These are phyloP conservation scores for Macropis europaea DNA, from an alignment of 2,888 invertebrate genomes.

Conservation along the genomic window DNA sequence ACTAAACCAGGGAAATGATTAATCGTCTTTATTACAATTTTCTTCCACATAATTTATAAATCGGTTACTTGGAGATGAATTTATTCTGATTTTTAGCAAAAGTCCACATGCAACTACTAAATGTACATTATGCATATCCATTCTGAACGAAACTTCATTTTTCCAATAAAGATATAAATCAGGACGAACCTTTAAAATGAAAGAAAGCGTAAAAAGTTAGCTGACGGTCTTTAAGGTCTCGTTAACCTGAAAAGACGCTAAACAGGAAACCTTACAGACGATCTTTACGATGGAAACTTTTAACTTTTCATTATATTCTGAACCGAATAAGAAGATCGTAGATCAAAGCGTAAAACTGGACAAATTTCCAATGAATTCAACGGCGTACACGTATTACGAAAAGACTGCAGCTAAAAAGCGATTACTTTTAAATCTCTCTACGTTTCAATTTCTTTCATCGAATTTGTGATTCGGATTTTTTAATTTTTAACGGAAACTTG, in stretches of 20 bases:
- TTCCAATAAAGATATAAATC: background rate
- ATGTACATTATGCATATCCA: background rate
- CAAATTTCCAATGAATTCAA: constrained; percentile 17
- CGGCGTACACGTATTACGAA: background rate
- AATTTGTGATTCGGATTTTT: background rate
- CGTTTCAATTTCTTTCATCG: background rate
- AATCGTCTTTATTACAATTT: background rate
- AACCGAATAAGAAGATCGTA: background rate
- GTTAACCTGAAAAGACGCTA: constrained; percentile 8
- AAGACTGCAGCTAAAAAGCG: background rate
- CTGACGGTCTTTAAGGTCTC: constrained; percentile 15
- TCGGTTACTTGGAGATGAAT: too few species aligned
- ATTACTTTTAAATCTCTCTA: background rate
- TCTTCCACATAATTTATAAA: too few species aligned
- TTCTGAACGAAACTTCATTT: background rate
- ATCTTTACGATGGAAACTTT: constrained; percentile 1
- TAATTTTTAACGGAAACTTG: background rate
- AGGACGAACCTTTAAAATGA: background rate
- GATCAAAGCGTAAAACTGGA: background rate
- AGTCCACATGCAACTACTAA: background rate
- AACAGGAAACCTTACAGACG: constrained; percentile 9
- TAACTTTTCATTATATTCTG: constrained; percentile 19
- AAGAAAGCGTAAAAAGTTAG: constrained; percentile 7
- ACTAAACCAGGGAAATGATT: too few species aligned
- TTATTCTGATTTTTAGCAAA: background rate